Conservation (phyloP, 2,888 invertebrate genomes). For the Acronicta alni region DNA sequence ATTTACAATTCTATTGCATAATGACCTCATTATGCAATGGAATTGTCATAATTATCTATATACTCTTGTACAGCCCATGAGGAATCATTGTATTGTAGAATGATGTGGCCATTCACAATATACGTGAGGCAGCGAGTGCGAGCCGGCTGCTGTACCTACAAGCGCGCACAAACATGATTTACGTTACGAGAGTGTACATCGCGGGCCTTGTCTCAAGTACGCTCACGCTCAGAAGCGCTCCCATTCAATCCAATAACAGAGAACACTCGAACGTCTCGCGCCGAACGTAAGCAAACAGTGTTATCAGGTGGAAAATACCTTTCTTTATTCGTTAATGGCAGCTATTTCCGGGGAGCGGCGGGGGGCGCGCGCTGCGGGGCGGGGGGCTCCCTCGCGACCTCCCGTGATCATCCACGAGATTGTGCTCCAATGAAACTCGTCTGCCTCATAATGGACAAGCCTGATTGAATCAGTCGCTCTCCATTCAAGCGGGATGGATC, state of each 20-base stretch:
- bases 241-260: slow-evolving; percentile 65
- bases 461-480: slow-evolving; percentile 78
- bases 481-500: slow-evolving; percentile 76
- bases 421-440: slow-evolving; percentile 72
- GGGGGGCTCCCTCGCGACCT: slow-evolving; percentile 46
- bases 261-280: slow-evolving; percentile 57
- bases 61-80: slow-evolving; percentile 28
- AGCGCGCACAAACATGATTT: slow-evolving; percentile 13
- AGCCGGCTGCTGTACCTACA: slow-evolving; percentile 2
- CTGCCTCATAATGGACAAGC: slow-evolving; percentile 74
- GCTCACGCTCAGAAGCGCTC: slow-evolving; percentile 50
- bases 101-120: slow-evolving; percentile 36
- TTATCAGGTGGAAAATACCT: slow-evolving; percentile 77
- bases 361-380: slow-evolving; percentile 22
- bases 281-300: slow-evolving; percentile 68
- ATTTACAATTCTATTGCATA: no score
- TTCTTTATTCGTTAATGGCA: slow-evolving; percentile 77
- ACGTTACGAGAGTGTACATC: slow-evolving; percentile 37
- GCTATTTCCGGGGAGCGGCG: slow-evolving; percentile 66
- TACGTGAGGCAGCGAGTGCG: slow-evolving; percentile 15
- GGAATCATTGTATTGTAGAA: slow-evolving; percentile 41
- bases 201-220: slow-evolving; percentile 28
- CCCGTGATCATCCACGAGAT: slow-evolving; percentile 71
- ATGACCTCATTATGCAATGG: no score
- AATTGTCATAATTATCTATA: background rate